Percentiles rank a stretch among this genome's conserved stretches.
These are phyloP conservation scores for Spodoptera picta DNA, from an alignment of 2,888 invertebrate species.

Conservation along the genomic window DNA sequence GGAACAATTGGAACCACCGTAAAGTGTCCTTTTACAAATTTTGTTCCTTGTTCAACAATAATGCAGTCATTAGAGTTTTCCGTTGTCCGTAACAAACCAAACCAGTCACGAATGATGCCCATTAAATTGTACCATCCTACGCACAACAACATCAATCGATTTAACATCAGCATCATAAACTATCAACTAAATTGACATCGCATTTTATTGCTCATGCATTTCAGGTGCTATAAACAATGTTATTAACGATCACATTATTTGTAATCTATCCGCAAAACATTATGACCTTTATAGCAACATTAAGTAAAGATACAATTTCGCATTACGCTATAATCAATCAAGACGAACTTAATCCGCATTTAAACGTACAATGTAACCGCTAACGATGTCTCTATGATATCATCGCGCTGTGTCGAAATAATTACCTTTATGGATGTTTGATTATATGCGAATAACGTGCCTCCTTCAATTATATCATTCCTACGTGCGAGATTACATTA, in stretches of 20 bases:
- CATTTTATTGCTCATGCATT: slow-evolving; percentile 51
- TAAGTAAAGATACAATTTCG: slow-evolving; percentile 55
- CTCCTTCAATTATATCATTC: slow-evolving; percentile 50
- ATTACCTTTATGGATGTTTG: slow-evolving; percentile 58
- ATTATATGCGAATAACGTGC: slow-evolving; percentile 57
- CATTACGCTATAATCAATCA: slow-evolving; percentile 61
- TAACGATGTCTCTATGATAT: slow-evolving; percentile 58
- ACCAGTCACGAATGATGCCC: slow-evolving; percentile 35
- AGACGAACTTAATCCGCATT: slow-evolving; percentile 56
- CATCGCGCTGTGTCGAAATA: slow-evolving; percentile 54
- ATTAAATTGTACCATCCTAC: slow-evolving; percentile 47
- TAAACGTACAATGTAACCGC: slow-evolving; percentile 56
- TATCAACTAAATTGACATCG: slow-evolving; percentile 42
- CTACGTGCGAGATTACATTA: slow-evolving; percentile 41
- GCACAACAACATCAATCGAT: slow-evolving; percentile 36
- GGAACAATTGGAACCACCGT: too few species aligned
- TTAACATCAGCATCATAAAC: slow-evolving; percentile 40
- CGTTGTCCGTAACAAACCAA: slow-evolving; percentile 8
- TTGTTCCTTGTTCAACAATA: slow-evolving; percentile 25
- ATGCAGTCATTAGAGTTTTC: slow-evolving; percentile 2
- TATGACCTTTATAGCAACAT: slow-evolving; percentile 52
- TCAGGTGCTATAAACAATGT: slow-evolving; percentile 51
- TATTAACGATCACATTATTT: slow-evolving; percentile 54
- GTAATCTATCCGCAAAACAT: slow-evolving; percentile 57
- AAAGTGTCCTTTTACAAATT: background rate